Percentiles rank a stretch among this genome's conserved stretches.
Evolutionary conservation across 2,888 invertebrate genomes (phyloP).

Genomic region (Aphrophora alni): DNA sequence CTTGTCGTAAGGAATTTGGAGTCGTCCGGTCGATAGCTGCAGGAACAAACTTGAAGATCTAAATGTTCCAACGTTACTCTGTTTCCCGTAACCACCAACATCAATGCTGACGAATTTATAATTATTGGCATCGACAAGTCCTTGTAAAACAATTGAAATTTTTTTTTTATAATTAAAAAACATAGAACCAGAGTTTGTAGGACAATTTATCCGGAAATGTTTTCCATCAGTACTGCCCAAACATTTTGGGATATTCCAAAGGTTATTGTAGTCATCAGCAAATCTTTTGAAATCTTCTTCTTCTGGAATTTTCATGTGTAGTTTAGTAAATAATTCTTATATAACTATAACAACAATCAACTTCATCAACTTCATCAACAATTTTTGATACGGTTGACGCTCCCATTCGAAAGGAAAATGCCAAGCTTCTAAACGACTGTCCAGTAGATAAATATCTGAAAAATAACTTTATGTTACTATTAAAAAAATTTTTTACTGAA

Average conservation of each 20-base stretch:
- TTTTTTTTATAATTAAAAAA: conserved; percentile 19
- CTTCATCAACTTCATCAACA: not conserved
- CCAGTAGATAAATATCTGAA: conserved; percentile 10
- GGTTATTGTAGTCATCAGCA: conserved; percentile 22
- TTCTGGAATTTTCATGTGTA: conserved; percentile 25
- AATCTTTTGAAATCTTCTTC: conserved; percentile 25
- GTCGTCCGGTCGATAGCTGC: not conserved
- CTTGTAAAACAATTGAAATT: conserved; percentile 26
- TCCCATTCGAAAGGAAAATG: conserved; percentile 20
- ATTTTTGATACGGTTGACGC: conserved; percentile 17
- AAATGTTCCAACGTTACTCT: conserved; percentile 49
- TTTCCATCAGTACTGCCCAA: conserved; percentile 25
- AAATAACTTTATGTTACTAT: not conserved
- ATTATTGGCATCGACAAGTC: conserved; percentile 16
- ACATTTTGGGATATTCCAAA: conserved; percentile 22
- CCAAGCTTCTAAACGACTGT: not conserved
- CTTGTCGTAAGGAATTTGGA: not conserved
- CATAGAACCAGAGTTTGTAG: conserved; percentile 20
- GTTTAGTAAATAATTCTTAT: conserved; percentile 12
- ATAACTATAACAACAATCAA: conserved; percentile 17
- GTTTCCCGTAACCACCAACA: conserved; percentile 51
- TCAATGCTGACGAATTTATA: conserved; percentile 33
- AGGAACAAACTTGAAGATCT: conserved; percentile 9
- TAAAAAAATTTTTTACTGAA: not conserved
- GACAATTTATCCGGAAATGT: conserved; percentile 24